These are phyloP conservation scores for Dolomedes plantarius DNA, from an alignment of 2,888 invertebrate species.

Conservation along the genomic window DNA sequence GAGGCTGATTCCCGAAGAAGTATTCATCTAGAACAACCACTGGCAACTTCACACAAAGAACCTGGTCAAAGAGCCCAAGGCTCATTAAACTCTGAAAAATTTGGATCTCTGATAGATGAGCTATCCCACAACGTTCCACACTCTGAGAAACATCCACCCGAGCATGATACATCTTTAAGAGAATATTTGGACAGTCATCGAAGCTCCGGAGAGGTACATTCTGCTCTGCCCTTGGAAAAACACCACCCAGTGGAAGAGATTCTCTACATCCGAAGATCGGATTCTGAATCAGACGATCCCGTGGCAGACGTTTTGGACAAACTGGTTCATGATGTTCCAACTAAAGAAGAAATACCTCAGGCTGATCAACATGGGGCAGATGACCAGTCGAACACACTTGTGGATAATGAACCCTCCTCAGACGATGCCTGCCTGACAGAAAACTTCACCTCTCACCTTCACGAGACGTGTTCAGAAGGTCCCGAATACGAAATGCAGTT, in stretches of 20 bases:
- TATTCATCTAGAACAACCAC: neutral
- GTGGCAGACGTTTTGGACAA: neutral
- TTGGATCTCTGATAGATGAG: neutral
- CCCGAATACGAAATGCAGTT: constrained; percentile 11
- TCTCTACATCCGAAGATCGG: neutral
- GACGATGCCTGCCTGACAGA: neutral
- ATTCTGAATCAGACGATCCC: neutral
- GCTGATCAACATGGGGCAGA: neutral
- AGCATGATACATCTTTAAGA: neutral
- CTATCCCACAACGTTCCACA: neutral
- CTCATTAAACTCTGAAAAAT: neutral
- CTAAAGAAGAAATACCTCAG: neutral
- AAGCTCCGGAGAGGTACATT: neutral
- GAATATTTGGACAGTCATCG: no score
- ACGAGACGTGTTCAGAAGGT: constrained; percentile 13
- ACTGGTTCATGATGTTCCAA: neutral
- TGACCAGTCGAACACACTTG: neutral
- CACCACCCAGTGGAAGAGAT: constrained; percentile 14
- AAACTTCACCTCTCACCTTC: neutral
- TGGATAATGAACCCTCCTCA: neutral
- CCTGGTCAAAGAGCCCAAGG: neutral
- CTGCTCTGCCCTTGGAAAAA: neutral
- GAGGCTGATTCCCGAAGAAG: neutral
- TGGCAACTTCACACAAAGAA: neutral
- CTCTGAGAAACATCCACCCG: neutral